Evolutionary conservation across 2,888 invertebrate species (phyloP).

Genomic region (Limnephilus auricula): DNA sequence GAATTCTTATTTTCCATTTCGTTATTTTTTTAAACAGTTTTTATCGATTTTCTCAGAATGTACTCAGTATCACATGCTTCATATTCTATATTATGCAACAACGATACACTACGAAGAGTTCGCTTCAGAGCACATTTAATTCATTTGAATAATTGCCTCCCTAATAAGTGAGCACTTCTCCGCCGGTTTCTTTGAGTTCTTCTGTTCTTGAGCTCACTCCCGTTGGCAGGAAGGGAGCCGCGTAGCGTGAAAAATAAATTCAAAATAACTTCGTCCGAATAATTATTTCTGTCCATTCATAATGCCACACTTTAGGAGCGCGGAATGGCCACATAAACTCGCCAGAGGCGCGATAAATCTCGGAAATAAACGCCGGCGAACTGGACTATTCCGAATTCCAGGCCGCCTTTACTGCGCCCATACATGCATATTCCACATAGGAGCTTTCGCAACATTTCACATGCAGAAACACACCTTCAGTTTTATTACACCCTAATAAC

Average conservation of each 20-base stretch:
- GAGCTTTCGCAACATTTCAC: conserved; percentile 16
- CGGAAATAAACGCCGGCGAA: conserved; percentile 44
- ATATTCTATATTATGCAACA: too few relatives aligned
- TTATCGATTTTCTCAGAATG: too few relatives aligned
- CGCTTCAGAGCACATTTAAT: background rate
- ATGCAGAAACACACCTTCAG: background rate
- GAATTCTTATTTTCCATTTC: too few relatives aligned
- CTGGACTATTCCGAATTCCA: conserved; percentile 41
- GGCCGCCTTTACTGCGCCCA: conserved; percentile 35
- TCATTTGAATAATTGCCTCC: background rate
- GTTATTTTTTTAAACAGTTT: too few relatives aligned
- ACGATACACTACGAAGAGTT: background rate
- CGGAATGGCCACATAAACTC: conserved; percentile 29
- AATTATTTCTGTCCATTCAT: conserved; percentile 51
- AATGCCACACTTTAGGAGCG: conserved; percentile 33
- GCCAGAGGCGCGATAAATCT: conserved; percentile 47
- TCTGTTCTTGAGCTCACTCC: background rate
- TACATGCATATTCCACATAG: conserved; percentile 23
- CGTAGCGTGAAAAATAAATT: conserved; percentile 42
- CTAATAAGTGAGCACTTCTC: background rate
- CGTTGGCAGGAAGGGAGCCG: conserved; percentile 15
- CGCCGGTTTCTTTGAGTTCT: background rate
- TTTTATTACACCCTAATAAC: background rate
- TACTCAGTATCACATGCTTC: too few relatives aligned
- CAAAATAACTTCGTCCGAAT: conserved; percentile 38